phyloP scores from a whole-genome alignment of 2,113 vertebrate genomes.

The Pelmatolapia mariae region DNA sequence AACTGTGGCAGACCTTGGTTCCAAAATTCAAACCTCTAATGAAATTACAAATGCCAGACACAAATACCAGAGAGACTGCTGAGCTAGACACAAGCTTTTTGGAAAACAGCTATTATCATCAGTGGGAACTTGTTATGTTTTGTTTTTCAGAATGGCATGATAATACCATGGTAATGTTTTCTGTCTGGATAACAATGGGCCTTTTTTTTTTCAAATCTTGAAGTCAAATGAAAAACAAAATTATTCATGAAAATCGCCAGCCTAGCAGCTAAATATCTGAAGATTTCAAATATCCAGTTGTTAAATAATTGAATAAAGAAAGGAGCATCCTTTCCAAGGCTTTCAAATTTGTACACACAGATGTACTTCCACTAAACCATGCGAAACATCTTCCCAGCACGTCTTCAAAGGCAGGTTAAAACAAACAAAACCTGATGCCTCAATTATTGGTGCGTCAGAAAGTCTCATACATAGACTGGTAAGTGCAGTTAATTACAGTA shows the following conservation, averaged over 20 bases:
- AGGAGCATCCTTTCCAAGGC: background rate
- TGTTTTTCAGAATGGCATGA: constrained; percentile 42
- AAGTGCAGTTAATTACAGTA: constrained; percentile 71
- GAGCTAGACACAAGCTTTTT: constrained; percentile 40
- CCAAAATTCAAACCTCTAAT: constrained; percentile 62
- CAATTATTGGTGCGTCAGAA: constrained; percentile 67
- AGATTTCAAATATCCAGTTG: background rate
- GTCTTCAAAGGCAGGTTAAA: constrained; percentile 68
- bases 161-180: constrained; percentile 37
- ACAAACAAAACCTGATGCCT: constrained; percentile 70
- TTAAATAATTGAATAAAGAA: background rate
- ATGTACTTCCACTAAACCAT: constrained; percentile 42
- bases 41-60: constrained; percentile 63
- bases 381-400: constrained; percentile 48
- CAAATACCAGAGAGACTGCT: constrained; percentile 49
- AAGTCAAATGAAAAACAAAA: constrained; percentile 18
- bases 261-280: background rate
- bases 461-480: constrained; percentile 65
- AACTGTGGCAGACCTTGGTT: constrained; percentile 61
- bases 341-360: constrained; percentile 33
- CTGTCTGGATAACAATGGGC: constrained; percentile 33
- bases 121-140: constrained; percentile 46
- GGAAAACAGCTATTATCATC: constrained; percentile 58
- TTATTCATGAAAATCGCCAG: background rate
- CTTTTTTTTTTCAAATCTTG: background rate